Evolutionary conservation across 2,113 vertebrate species (phyloP).

Genomic region (zebrafish (Danio rerio)): DNA sequence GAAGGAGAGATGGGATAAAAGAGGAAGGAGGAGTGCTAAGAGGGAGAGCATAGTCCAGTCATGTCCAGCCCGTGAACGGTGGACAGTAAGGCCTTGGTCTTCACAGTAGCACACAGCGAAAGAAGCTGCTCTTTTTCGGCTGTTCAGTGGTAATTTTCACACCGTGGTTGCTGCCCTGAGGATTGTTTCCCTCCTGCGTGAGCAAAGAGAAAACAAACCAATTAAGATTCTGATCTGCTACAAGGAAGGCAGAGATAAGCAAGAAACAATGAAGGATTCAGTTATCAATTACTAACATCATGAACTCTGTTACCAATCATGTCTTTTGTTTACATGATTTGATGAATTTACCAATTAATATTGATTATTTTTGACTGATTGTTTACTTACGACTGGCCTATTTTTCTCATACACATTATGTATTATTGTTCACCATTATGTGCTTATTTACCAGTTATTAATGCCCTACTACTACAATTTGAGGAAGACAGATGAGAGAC

Average conservation of each 20-base stretch:
- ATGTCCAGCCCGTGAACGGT: conserved; percentile 65
- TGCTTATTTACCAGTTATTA: too few relatives aligned
- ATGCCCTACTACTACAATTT: too few relatives aligned
- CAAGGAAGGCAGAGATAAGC: background rate
- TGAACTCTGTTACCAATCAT: too few relatives aligned
- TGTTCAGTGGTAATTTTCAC: conserved; percentile 93
- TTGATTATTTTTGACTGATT: too few relatives aligned
- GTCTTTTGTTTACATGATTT: too few relatives aligned
- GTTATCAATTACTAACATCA: background rate
- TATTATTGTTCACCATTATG: too few relatives aligned
- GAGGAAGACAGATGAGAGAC: too few relatives aligned
- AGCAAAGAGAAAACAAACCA: conserved; percentile 3
- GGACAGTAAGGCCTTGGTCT: conserved; percentile 76
- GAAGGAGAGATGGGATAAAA: conserved; percentile 42
- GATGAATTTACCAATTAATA: too few relatives aligned
- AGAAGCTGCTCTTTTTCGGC: conserved; percentile 95
- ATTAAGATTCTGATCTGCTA: background rate
- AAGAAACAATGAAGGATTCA: background rate
- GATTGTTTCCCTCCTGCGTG: conserved; percentile 89
- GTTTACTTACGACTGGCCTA: too few relatives aligned
- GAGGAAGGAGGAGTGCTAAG: conserved; percentile 66
- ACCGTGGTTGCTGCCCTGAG: conserved; percentile 89
- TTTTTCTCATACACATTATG: too few relatives aligned
- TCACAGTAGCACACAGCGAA: conserved; percentile 94
- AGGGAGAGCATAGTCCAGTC: conserved; percentile 85